These are phyloP conservation scores for Pterostichus niger DNA, from an alignment of 2,888 invertebrate species.

Conservation along the genomic window DNA sequence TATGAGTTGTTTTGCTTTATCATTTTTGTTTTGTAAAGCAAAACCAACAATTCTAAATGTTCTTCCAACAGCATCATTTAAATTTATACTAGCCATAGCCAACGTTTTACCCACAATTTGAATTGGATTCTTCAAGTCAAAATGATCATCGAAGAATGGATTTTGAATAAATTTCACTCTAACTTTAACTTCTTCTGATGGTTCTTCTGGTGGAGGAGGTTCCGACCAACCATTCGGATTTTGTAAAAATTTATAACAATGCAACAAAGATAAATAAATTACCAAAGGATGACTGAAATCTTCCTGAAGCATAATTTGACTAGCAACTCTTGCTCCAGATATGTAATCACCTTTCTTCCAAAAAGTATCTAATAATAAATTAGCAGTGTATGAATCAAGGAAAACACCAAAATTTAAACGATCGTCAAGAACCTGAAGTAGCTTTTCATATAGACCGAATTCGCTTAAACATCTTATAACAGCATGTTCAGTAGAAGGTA, in stretches of 20 bases:
- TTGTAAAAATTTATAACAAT: conserved; percentile 86
- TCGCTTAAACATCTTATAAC: conserved; percentile 83
- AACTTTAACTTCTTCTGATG: conserved; percentile 76
- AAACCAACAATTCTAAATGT: conserved; percentile 77
- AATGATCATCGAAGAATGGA: conserved; percentile 93
- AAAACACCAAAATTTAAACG: conserved; percentile 94
- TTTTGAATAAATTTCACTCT: conserved; percentile 90
- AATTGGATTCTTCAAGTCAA: conserved; percentile 87
- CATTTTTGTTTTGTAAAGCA: conserved; percentile 74
- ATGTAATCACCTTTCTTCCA: conserved; percentile 84
- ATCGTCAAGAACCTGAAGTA: conserved; percentile 88
- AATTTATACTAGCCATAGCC: conserved; percentile 80
- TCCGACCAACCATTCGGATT: conserved; percentile 78
- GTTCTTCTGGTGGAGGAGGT: conserved; percentile 74
- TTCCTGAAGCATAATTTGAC: conserved; percentile 93
- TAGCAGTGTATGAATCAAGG: conserved; percentile 89
- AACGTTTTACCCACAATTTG: conserved; percentile 92
- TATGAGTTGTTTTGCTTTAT: conserved; percentile 72
- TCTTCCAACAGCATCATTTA: conserved; percentile 78
- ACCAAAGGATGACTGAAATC: conserved; percentile 87
- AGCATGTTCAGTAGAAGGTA: conserved; percentile 92
- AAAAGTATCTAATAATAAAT: conserved; percentile 89
- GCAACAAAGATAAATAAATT: conserved; percentile 84
- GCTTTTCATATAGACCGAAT: conserved; percentile 80
- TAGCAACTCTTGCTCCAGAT: conserved; percentile 88